Conservation (phyloP, 2,797 vertebrate species). For the Falco biarmicus region DNA sequence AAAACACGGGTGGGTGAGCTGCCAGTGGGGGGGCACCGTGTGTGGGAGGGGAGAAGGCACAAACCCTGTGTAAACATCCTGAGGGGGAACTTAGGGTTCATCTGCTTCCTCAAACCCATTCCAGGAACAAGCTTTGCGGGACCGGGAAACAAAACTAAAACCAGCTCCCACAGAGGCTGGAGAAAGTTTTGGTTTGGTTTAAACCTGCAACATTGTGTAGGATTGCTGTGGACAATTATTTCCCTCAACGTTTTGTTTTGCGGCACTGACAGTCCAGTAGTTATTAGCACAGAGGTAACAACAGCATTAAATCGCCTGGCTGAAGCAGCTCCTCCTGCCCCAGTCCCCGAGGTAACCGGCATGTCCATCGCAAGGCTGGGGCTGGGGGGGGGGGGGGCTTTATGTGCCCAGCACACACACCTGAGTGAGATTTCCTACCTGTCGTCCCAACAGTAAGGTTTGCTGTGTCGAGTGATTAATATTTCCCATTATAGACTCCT, state of each 20-base stretch:
- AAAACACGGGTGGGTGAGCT: too few relatives aligned
- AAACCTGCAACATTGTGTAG: not conserved
- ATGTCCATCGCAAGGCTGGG: not conserved
- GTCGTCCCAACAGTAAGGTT: not conserved
- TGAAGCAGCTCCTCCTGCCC: not conserved
- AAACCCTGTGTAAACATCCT: not conserved
- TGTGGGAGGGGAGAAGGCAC: not conserved
- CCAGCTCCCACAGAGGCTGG: not conserved
- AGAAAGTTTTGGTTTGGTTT: not conserved
- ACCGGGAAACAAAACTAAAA: not conserved
- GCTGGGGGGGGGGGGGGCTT: not conserved
- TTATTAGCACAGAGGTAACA: not conserved
- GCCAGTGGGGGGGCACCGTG: not conserved
- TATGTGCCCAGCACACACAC: fast-evolving
- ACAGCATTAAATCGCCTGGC: fast-evolving
- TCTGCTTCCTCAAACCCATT: not conserved
- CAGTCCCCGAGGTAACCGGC: not conserved
- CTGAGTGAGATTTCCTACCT: not conserved
- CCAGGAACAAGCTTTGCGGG: not conserved
- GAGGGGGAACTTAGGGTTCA: not conserved
- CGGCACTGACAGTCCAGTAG: not conserved
- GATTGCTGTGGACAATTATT: not conserved
- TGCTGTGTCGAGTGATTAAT: not conserved
- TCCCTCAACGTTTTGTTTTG: not conserved
- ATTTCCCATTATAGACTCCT: not conserved